A percentile compares a stretch with the other conserved stretches of the same genome.
These are phyloP conservation scores for Halictus quadricinctus DNA, from an alignment of 2,888 invertebrate genomes.

Conservation along the genomic window DNA sequence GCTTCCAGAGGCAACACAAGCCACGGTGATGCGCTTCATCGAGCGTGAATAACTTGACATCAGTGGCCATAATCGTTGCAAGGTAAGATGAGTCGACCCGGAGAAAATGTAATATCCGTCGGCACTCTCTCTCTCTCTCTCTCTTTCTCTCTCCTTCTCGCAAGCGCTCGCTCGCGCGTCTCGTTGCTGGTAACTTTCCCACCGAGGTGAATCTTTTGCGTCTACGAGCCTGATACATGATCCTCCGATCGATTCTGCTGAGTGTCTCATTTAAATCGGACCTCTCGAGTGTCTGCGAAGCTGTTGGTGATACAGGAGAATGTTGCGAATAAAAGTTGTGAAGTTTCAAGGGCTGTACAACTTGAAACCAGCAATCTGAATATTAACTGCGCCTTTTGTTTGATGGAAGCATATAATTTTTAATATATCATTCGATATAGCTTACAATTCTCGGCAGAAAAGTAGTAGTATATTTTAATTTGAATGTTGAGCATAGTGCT, in stretches of 20 bases:
- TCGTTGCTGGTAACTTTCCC: slow-evolving; percentile 15
- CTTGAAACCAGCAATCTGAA: neutral
- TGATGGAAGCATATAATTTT: neutral
- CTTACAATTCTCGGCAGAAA: neutral
- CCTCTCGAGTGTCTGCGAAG: neutral
- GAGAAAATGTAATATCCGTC: slow-evolving; percentile 62
- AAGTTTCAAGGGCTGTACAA: neutral
- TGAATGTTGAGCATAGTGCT: too few species aligned
- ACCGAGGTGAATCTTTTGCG: slow-evolving; percentile 18
- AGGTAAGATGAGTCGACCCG: slow-evolving; percentile 56
- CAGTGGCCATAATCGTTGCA: slow-evolving; percentile 60
- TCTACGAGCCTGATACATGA: slow-evolving; percentile 35
- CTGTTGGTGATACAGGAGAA: neutral
- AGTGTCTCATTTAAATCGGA: neutral
- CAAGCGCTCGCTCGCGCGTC: slow-evolving; percentile 5
- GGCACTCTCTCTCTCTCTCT: neutral
- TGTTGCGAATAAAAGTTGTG: neutral
- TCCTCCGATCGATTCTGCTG: slow-evolving; percentile 12
- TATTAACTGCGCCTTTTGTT: neutral
- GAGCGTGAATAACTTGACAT: slow-evolving; percentile 63
- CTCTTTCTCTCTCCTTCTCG: neutral
- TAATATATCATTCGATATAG: neutral
- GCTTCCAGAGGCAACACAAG: slow-evolving; percentile 52
- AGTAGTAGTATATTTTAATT: neutral
- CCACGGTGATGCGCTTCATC: slow-evolving; percentile 48